These are phyloP conservation scores for Drosophila mojavensis DNA, from an alignment of 1,140 invertebrate species.

Conservation along the genomic window DNA sequence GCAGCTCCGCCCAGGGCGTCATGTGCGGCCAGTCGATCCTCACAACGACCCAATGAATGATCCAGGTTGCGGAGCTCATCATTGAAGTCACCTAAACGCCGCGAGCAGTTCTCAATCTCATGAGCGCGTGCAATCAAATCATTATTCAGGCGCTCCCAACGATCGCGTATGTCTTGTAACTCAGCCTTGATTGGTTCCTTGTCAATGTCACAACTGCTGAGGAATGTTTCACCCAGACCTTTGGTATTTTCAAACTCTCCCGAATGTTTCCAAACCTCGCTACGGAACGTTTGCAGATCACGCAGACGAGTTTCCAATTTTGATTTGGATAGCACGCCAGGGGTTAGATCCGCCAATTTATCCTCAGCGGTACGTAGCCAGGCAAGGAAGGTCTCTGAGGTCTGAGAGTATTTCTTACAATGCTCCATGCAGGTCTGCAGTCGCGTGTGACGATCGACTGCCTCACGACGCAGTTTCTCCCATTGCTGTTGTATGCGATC, in stretches of 20 bases:
- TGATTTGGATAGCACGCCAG: slow-evolving; percentile 92
- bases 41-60: slow-evolving; percentile 92
- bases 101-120: slow-evolving; percentile 92
- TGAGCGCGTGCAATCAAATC: slow-evolving; percentile 88
- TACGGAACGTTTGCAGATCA: slow-evolving; percentile 95
- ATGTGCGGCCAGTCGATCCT: slow-evolving; percentile 93
- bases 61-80: slow-evolving; percentile 93
- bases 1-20: slow-evolving; percentile 91
- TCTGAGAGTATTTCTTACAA: slow-evolving; percentile 94
- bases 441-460: slow-evolving; percentile 92
- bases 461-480: slow-evolving; percentile 94
- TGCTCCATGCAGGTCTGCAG: slow-evolving; percentile 96
- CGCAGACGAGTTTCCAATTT: slow-evolving; percentile 95
- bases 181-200: slow-evolving; percentile 94
- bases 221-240: slow-evolving; percentile 93
- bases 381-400: slow-evolving; percentile 93
- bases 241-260: slow-evolving; percentile 96
- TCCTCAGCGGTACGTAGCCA: slow-evolving; percentile 95
- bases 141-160: slow-evolving; percentile 96
- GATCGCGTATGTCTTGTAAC: slow-evolving; percentile 90
- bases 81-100: slow-evolving; percentile 92
- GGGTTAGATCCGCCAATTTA: slow-evolving; percentile 91
- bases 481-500: slow-evolving; percentile 95
- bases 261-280: slow-evolving; percentile 95
- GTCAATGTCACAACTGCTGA: slow-evolving; percentile 93